Base-by-base conservation (phyloP, 2,113 vertebrate genomes). In the Myrmecophaga tridactyla region DNA sequence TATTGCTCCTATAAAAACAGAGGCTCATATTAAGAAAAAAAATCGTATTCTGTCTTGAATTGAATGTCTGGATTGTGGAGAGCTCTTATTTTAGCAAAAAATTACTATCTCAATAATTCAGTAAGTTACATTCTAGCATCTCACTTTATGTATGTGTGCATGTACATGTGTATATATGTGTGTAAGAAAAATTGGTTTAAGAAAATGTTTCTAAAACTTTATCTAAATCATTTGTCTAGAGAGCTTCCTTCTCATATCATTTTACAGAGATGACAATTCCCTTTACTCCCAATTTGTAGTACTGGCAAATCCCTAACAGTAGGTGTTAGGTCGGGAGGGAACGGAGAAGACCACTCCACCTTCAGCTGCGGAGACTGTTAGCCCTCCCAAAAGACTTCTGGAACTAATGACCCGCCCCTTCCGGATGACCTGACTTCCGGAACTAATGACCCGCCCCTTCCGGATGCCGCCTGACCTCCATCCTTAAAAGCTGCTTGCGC, bases 241-340 rank as follows among this genome's bases (percentile, higher is more conserved):
- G 43, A 63, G n/a, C 75, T 31, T 3, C 81, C 85, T 94, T 89
- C 60, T 34, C 89, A 82, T 94, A 94, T 85, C 80, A 72, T 93
- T 73, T 62, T 58, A 53, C 25, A 77, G 43, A 51, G 56, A 70
- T 23, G 48, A 78, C n/a, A 15, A 29, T 86, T 73, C 41, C 72
- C 36, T 69, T 13, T 63, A n/a, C 39, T 39, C 70, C 51, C 72
- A 25, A 36, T 73, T 62, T 78, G 3, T 5, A 70, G 82, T 56
- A 9, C 82, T 27, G 84, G 73, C 88, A 86, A 65, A 75, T 76
- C 20, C 89, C 75, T 88, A 23, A 69, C 82, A 76, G 25, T 7
- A 83, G 73, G 60, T 18, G n/a, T n/a, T n/a, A n/a, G n/a, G n/a
- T n/a, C n/a, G n/a, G n/a, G n/a, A n/a, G n/a, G n/a, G n/a, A n/a